These are phyloP conservation scores for Galeruca laticollis DNA, from an alignment of 2,888 invertebrate genomes.

Conservation along the genomic window DNA sequence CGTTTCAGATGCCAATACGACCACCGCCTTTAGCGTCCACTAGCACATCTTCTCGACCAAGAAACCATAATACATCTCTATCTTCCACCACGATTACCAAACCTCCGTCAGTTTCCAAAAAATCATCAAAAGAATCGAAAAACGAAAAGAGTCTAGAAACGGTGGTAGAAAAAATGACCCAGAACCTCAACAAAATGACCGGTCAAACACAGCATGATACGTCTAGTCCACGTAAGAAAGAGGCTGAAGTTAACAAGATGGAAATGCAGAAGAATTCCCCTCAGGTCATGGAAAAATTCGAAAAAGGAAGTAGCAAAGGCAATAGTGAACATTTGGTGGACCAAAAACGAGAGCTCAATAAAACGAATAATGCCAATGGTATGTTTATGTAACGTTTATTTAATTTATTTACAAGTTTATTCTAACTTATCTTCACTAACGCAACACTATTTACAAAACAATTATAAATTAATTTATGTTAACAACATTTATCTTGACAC, in stretches of 20 bases:
- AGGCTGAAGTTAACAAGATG: conserved; percentile 12
- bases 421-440: too few species aligned
- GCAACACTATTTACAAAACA: too few species aligned
- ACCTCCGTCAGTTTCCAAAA: conserved; percentile 38
- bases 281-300: background rate
- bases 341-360: conserved; percentile 17
- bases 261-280: conserved; percentile 6
- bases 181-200: conserved; percentile 60
- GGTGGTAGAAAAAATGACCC: conserved; percentile 63
- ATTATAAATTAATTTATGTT: too few species aligned
- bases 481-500: too few species aligned
- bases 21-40: conserved; percentile 36
- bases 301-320: background rate
- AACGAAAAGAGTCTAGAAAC: conserved; percentile 63
- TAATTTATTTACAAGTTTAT: too few species aligned
- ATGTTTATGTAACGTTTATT: too few species aligned
- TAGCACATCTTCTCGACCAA: conserved; percentile 36
- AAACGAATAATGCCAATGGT: conserved; percentile 8
- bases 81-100: conserved; percentile 36
- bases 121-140: conserved; percentile 54
- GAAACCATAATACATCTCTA: conserved; percentile 32
- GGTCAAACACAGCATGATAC: conserved; percentile 25
- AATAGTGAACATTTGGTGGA: conserved; percentile 14
- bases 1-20: conserved; percentile 42
- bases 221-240: background rate